Evolutionary conservation across 2,797 vertebrate species (phyloP).

Genomic region (Sebastolobus alascanus): DNA sequence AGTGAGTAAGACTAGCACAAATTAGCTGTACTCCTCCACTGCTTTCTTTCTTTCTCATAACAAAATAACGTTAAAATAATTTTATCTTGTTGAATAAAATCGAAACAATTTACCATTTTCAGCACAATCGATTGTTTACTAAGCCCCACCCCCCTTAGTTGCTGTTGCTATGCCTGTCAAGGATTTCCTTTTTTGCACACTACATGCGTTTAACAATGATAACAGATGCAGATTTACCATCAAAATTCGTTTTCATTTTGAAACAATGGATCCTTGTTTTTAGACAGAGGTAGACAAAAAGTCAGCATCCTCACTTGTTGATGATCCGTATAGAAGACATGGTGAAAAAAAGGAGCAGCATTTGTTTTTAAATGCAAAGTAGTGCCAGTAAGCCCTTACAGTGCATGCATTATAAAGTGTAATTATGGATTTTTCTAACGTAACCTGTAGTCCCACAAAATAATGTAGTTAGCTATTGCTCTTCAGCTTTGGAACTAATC

Average conservation of each 20-base stretch:
- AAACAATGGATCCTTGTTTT: background rate
- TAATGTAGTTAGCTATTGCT: background rate
- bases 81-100: background rate
- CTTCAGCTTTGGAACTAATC: background rate
- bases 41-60: background rate
- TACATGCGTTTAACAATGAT: background rate
- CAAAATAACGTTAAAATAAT: background rate
- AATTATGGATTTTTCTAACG: background rate
- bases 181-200: background rate
- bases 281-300: background rate
- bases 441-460: background rate
- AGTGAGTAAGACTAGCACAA: slow-evolving; percentile 50
- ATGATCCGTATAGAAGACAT: background rate
- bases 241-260: background rate
- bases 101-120: background rate
- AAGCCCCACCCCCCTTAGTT: background rate
- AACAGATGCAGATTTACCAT: background rate
- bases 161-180: background rate
- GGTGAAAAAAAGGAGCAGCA: background rate
- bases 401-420: background rate
- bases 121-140: background rate
- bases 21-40: background rate
- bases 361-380: background rate
- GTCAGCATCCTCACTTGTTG: background rate
- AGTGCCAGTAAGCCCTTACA: background rate